Base-by-base conservation (phyloP, 2,888 invertebrate genomes). In the Dione juno region DNA sequence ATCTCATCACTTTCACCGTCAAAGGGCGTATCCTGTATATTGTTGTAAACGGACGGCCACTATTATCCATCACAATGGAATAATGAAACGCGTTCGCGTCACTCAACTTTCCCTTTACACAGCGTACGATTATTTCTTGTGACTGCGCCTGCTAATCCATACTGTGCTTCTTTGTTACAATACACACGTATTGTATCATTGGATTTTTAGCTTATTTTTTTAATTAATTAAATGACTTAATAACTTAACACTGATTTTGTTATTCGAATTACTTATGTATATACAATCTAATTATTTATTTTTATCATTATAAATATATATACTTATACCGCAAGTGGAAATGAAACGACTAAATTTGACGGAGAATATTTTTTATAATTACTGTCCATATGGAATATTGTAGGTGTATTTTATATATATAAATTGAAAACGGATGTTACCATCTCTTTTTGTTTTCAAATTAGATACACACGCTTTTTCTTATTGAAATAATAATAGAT, bases 41-140 rank as follows among this genome's bases (percentile, higher is more conserved):
- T 76, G 71, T 76, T 74, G 69, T 74, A 66, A 66, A 70, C 73
- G 74, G 76, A 76, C 81, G 77, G 77, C 78, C 75, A 66, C 78
- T 79, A 86, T 88, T 86, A 86, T 86, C 84, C 79, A 74, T 78
- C 76, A 88, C 87, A 86, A 88, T 85, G 74, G 78, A 79, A 80
- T 84, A 83, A 82, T 80, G 80, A 82, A 81, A 82, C 78, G 78
- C 81, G 82, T 82, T 83, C 81, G 76, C 76, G 75, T 77, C 78
- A 71, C 76, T 75, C 81, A 84, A 82, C 85, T 85, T 73, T 73
- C 73, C 69, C 70, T 70, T 70, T 74, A 52, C 52, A 59, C 52
- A 53, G 63, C 28, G 53, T 52, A 45, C 54, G 41, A 35, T 58
- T 40, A 63, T 50, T 19, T 64, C 63, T 64, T 37, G 48, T 63